Conservation (phyloP, 2,113 vertebrate species). For the Macrotis lagotis region DNA sequence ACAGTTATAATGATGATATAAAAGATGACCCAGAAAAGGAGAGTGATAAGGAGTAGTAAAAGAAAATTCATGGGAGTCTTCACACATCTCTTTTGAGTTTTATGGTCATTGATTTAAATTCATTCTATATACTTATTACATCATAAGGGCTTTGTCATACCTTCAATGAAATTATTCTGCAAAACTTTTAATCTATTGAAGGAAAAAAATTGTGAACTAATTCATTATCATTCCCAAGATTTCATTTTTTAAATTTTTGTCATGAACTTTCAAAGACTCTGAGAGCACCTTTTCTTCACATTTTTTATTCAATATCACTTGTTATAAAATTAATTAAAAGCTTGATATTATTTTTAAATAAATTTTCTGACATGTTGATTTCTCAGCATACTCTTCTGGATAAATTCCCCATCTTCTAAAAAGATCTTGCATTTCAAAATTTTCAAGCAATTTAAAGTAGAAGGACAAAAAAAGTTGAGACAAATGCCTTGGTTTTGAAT, state of each 20-base stretch:
- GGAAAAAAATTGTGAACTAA: background rate
- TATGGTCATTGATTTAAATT: background rate
- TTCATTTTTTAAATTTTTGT: background rate
- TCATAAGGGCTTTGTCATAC: background rate
- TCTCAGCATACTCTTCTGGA: too few species aligned
- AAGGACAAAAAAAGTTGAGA: background rate
- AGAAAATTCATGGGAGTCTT: background rate
- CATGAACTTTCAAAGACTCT: background rate
- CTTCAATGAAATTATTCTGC: background rate
- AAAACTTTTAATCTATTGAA: background rate
- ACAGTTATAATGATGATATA: background rate
- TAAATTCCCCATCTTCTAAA: too few species aligned
- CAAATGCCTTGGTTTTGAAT: background rate
- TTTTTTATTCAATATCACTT: background rate
- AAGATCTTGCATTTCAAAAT: too few species aligned
- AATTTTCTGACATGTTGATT: background rate
- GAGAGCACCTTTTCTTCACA: background rate
- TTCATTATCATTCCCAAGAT: background rate
- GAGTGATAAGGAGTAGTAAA: background rate
- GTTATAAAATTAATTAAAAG: background rate
- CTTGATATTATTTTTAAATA: background rate
- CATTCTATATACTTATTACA: background rate
- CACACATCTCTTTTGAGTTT: slow-evolving; percentile 17
- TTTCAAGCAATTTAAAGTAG: background rate
- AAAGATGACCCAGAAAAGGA: background rate